phyloP scores from a whole-genome alignment of 2,797 vertebrate genomes.

The Falco naumanni region DNA sequence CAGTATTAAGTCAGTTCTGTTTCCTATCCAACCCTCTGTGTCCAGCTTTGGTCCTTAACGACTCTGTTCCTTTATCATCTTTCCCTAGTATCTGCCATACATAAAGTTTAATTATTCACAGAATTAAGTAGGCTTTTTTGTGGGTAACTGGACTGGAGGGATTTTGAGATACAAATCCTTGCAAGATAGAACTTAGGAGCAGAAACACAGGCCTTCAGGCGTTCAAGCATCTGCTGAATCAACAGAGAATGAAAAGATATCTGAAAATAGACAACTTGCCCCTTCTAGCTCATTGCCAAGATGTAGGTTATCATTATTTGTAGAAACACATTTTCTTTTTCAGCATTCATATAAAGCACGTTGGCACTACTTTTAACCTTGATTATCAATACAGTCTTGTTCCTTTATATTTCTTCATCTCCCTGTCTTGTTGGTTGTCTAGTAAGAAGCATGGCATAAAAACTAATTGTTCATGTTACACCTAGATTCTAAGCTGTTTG shows the following conservation, averaged over 20 bases:
- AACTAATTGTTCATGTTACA: background rate
- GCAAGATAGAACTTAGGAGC: background rate
- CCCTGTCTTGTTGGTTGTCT: background rate
- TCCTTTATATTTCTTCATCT: background rate
- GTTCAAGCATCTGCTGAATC: background rate
- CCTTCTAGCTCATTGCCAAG: background rate
- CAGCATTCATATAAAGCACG: background rate
- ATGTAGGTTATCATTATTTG: background rate
- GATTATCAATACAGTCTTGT: background rate
- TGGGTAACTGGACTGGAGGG: background rate
- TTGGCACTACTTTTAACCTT: background rate
- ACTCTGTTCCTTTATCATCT: background rate
- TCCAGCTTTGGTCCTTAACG: background rate
- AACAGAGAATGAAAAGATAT: background rate
- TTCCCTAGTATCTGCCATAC: background rate
- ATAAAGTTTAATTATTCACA: background rate
- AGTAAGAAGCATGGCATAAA: background rate
- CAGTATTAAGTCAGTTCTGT: background rate
- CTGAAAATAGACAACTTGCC: background rate
- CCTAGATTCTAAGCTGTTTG: background rate
- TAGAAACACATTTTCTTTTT: background rate
- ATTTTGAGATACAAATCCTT: constrained; percentile 10
- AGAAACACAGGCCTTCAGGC: background rate
- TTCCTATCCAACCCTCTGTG: background rate
- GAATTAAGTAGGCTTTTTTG: background rate